Conservation (phyloP, 2,888 invertebrate species). For the Tillus elongatus region DNA sequence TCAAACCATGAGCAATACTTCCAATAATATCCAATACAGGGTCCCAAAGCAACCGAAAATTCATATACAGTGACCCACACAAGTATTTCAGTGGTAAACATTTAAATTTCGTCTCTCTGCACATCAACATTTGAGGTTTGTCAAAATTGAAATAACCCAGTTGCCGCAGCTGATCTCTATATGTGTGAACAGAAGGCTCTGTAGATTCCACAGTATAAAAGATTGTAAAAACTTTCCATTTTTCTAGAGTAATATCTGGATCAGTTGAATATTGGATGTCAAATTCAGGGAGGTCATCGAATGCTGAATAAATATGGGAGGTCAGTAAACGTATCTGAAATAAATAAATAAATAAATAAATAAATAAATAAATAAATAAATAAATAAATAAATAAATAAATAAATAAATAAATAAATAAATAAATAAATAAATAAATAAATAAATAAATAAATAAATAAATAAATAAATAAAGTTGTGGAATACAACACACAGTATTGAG, state of each 20-base stretch:
- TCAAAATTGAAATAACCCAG: constrained; percentile 65
- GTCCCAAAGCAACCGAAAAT: constrained; percentile 85
- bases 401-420: too few species aligned
- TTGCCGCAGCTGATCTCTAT: constrained; percentile 65
- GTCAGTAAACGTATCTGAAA: constrained; percentile 60
- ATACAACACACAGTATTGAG: too few species aligned
- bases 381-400: too few species aligned
- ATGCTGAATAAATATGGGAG: constrained; percentile 63
- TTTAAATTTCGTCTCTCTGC: constrained; percentile 50
- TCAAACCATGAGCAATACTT: constrained; percentile 58
- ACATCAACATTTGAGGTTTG: constrained; percentile 45
- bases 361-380: too few species aligned
- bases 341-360: constrained; percentile 10
- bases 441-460: too few species aligned
- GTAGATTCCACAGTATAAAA: constrained; percentile 65
- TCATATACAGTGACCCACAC: constrained; percentile 72
- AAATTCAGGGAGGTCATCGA: constrained; percentile 49
- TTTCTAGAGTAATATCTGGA: constrained; percentile 39
- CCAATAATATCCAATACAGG: constrained; percentile 68
- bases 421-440: too few species aligned
- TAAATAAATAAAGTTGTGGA: too few species aligned
- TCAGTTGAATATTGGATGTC: constrained; percentile 34
- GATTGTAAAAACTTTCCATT: constrained; percentile 53
- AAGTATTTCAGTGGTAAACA: constrained; percentile 67
- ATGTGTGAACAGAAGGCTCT: constrained; percentile 64